Evolutionary conservation across 1,140 invertebrate genomes (phyloP), one percentile per base, ranked within the genome.

Genomic region (Cotesia glomerata): DNA sequence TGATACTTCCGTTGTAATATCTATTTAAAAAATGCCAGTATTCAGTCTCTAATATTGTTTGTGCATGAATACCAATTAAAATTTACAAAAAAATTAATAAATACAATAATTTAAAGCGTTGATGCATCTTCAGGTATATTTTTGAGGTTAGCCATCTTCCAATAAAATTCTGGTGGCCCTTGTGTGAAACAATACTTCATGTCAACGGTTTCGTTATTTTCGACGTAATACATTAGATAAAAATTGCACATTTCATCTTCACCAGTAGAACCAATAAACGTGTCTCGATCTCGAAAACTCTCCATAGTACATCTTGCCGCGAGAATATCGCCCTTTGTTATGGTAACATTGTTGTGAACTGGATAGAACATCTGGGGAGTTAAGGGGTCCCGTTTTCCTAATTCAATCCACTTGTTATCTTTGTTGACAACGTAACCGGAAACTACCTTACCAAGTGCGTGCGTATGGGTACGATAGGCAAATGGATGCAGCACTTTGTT

Each of bases 221-320:
- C 91, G 0, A 97, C 95, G 87, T 96, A 99, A 86, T 98, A 99
- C 97, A 99, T 98, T 16, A 99, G 85, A 87, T 99, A 99, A 85
- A 99, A 99, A 87, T 99, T 99, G 88, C 98, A 99, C 98, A 99
- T 99, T 88, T 99, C 98, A 82, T 99, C 96, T 18, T 93, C 90
- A 77, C 95, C 95, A 13, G 97, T 98, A 5, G 92, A 85, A 0
- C 96, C 96, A 80, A 97, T 92, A 78, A 87, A 86, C 4, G 94
- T 97, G 74, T 79, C 82, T 13, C 84, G 89, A 73, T 89, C 86
- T 59, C 91, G 88, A 70, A 86, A 87, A 82, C 92, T 97, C 71
- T 92, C 87, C 95, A 98, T 97, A 3, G 95, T 96, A 85, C 98
- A 99, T 71, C 97, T 87, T 0, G 95, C 95, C 4, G 96, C 95